Percentiles rank a stretch among this genome's conserved stretches.
Conservation (phyloP, 2,888 invertebrate species). For the Ectemnius continuus region DNA sequence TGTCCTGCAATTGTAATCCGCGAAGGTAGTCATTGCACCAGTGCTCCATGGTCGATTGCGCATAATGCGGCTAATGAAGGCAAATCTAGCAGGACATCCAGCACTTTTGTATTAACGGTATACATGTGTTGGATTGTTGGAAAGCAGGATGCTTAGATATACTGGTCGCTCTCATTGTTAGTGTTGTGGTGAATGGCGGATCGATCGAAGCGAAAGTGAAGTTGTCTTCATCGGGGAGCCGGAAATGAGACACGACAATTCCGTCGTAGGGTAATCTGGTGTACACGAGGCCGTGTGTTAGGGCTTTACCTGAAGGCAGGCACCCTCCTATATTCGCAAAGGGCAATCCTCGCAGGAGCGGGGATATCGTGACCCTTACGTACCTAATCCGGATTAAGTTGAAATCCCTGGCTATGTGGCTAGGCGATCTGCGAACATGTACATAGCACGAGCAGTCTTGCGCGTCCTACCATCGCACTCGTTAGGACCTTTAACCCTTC, state of each 20-base stretch:
- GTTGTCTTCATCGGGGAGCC: slow-evolving; percentile 5
- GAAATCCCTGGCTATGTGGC: slow-evolving; percentile 73
- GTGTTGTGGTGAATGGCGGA: slow-evolving; percentile 8
- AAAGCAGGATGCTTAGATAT: no score
- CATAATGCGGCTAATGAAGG: no score
- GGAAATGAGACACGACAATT: slow-evolving; percentile 27
- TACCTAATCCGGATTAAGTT: slow-evolving; percentile 77
- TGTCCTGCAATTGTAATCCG: no score
- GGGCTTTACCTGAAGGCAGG: slow-evolving; percentile 52
- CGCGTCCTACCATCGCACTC: slow-evolving; percentile 63
- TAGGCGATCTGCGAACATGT: slow-evolving; percentile 72
- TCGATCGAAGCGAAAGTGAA: slow-evolving; percentile 22
- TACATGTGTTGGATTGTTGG: no score
- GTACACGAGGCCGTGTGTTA: slow-evolving; percentile 40
- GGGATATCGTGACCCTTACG: slow-evolving; percentile 76
- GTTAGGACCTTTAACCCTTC: slow-evolving; percentile 64
- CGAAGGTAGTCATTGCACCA: no score
- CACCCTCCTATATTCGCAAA: slow-evolving; percentile 57
- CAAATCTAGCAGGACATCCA: neutral
- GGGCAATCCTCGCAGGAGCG: slow-evolving; percentile 54
- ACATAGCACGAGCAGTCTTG: slow-evolving; percentile 56
- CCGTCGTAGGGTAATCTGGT: slow-evolving; percentile 50
- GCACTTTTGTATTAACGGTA: no score
- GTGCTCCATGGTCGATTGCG: no score
- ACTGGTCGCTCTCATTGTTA: no score